Evolutionary conservation across 2,113 vertebrate genomes (phyloP), one percentile per base, ranked within the genome.

Genomic region (Pholis gunnellus): DNA sequence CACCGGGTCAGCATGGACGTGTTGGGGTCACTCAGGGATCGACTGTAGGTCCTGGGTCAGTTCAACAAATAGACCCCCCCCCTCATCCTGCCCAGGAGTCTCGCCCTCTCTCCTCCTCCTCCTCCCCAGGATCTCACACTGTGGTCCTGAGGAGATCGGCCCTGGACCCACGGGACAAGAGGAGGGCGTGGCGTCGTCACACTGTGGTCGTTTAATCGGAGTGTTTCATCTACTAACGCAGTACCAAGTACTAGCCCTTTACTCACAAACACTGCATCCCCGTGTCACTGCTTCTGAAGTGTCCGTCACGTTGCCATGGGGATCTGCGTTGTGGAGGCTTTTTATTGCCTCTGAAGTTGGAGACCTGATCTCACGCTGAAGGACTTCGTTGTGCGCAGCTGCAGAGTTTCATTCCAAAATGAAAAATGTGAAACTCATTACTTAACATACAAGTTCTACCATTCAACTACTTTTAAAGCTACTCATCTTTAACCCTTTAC

Each of bases 171-270:
- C 92, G 94, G 31, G 94, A 96, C 73, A 96, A 93, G 88, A 96
- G 94, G 27, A 96, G 94, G 88, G 95, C 95, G 56, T 96, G 96
- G 95, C 94, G 96, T 0, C 95, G 96, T 11, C 97, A 98, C 93
- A 97, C 97, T 0, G 96, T 97, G 56, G 92, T 97, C 59, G 96
- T 98, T 79, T 92, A 82, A 90, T 11, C 25, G 1, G 14, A 31
- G 22, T 20, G 66, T 42, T 34, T 46, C 31, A n/a, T 44, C 44
- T 18, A 66, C 56, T 89, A 74, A 90, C 72, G 59, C 72, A 79
- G 46, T 22, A 65, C 38, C 9, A 65, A 65, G 44, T 54, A 54
- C 74, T 64, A 34, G n/a, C 40, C 68, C 63, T 75, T 78, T 68
- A 82, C 64, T 75, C 38, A 59, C 61, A 29, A 29, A 79, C 67